Percentiles rank a stretch among this genome's conserved stretches.
phyloP scores from a whole-genome alignment of 1,140 invertebrate species.

The Saccostrea cuccullata region DNA sequence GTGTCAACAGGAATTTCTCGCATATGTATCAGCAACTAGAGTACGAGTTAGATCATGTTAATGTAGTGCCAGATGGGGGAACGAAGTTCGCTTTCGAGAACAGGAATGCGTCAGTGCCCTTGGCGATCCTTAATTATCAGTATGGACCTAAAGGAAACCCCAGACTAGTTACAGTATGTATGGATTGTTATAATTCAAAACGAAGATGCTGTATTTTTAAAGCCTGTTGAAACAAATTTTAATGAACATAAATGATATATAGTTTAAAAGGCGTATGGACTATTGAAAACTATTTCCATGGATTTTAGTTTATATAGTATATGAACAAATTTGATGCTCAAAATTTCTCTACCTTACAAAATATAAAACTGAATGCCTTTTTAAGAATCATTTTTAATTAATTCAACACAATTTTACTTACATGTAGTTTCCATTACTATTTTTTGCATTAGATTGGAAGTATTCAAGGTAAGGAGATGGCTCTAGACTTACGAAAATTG shows the following conservation, averaged over 20 bases:
- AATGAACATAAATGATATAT: background rate
- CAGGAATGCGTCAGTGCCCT: constrained; percentile 6
- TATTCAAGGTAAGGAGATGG: background rate
- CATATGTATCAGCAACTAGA: constrained; percentile 30
- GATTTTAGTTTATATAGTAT: no score
- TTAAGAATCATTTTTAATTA: no score
- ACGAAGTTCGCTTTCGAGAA: constrained; percentile 6
- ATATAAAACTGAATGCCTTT: no score
- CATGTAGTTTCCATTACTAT: background rate
- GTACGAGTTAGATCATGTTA: background rate
- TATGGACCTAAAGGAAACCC: background rate
- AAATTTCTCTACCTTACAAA: background rate
- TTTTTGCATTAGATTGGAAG: constrained; percentile 40
- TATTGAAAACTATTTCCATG: no score
- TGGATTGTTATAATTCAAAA: no score
- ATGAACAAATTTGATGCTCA: background rate
- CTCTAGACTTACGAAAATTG: constrained; percentile 40
- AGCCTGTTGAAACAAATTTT: no score
- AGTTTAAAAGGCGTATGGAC: background rate
- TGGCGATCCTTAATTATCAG: constrained; percentile 23
- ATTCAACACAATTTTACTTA: no score
- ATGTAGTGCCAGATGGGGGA: constrained; percentile 35
- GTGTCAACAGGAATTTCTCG: background rate
- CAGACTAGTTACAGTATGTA: background rate
- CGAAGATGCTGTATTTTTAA: no score